Evolutionary conservation across 2,113 vertebrate species (phyloP).

Genomic region (Lasiurus borealis): DNA sequence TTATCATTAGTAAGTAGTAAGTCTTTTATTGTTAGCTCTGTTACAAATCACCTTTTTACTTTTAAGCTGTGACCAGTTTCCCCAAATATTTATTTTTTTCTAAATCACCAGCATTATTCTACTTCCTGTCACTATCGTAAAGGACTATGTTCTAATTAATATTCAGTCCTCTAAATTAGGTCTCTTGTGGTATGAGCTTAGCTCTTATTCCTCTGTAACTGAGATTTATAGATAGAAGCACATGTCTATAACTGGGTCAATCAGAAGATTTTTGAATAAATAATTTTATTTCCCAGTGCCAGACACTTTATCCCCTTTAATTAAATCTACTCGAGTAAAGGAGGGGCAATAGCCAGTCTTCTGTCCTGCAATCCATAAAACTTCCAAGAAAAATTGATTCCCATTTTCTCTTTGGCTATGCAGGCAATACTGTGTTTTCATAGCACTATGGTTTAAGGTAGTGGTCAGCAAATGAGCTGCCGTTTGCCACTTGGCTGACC

Average conservation of each 20-base stretch:
- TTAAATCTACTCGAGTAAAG: neutral
- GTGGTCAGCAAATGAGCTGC: too few species aligned
- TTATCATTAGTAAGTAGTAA: neutral
- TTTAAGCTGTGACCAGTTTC: neutral
- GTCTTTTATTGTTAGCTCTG: neutral
- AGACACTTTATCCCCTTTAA: neutral
- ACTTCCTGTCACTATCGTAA: neutral
- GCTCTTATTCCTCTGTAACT: neutral
- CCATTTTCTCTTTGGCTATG: neutral
- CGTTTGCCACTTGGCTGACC: too few species aligned
- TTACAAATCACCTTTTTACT: conserved; percentile 9
- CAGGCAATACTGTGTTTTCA: neutral
- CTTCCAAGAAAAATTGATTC: neutral
- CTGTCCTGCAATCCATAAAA: neutral
- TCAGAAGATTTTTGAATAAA: neutral
- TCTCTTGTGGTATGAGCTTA: neutral
- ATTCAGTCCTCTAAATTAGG: neutral
- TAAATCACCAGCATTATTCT: neutral
- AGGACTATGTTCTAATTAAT: neutral
- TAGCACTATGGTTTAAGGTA: neutral
- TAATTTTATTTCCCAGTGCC: neutral
- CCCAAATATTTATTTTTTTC: neutral
- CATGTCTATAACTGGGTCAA: neutral
- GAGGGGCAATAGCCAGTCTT: neutral
- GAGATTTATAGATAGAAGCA: neutral